phyloP scores from a whole-genome alignment of 2,888 invertebrate genomes.

The Melanostoma scalare region DNA sequence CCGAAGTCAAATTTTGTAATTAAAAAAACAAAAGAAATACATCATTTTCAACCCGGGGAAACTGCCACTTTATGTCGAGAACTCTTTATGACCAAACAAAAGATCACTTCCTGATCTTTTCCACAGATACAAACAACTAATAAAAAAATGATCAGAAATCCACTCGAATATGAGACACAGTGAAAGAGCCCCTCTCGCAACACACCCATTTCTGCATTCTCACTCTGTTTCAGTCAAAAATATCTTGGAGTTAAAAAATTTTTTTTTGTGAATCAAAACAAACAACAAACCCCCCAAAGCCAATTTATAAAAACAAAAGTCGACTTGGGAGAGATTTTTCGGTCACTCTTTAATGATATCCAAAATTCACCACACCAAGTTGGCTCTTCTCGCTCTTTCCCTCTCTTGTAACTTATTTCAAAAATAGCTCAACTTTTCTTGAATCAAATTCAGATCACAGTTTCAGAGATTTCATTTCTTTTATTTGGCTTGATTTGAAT shows the following conservation, averaged over 20 bases:
- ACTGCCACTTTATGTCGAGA: too few species aligned
- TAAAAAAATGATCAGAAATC: too few species aligned
- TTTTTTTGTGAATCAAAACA: constrained; percentile 29
- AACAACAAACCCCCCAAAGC: background rate
- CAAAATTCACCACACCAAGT: constrained; percentile 60
- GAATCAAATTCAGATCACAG: constrained; percentile 25
- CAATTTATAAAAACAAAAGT: constrained; percentile 6
- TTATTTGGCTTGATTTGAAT: constrained; percentile 17
- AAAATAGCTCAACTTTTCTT: constrained; percentile 61
- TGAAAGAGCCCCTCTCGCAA: too few species aligned
- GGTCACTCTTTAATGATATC: constrained; percentile 18
- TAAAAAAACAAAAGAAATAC: too few species aligned
- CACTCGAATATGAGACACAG: too few species aligned
- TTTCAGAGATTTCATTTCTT: constrained; percentile 42
- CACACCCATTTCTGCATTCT: too few species aligned
- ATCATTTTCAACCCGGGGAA: too few species aligned
- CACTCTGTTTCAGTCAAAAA: too few species aligned
- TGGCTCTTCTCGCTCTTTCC: constrained; percentile 11
- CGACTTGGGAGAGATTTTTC: constrained; percentile 45
- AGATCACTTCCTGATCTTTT: too few species aligned
- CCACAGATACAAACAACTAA: too few species aligned
- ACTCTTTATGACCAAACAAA: too few species aligned
- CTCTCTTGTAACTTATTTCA: constrained; percentile 42
- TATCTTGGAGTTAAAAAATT: background rate
- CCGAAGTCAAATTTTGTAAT: too few species aligned